Percentiles rank a stretch among this genome's conserved stretches.
phyloP scores from a whole-genome alignment of 2,888 invertebrate species.

The Xiphydria camelus region DNA sequence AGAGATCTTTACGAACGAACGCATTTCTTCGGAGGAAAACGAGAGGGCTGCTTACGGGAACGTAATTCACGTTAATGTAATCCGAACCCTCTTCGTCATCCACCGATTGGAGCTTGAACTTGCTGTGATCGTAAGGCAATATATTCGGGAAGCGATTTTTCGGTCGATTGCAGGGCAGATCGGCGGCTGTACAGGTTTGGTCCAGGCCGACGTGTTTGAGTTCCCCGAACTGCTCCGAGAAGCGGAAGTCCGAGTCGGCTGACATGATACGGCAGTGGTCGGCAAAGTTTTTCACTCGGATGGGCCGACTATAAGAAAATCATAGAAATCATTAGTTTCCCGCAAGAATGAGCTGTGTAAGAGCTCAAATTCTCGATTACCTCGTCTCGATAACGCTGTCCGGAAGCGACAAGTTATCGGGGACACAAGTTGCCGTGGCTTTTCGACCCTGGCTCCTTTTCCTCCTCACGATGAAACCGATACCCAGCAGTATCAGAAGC shows the following conservation, averaged over 20 bases:
- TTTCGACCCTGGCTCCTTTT: conserved; percentile 68
- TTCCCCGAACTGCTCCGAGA: conserved; percentile 98
- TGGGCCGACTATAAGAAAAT: conserved; percentile 70
- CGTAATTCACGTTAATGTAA: conserved; percentile 96
- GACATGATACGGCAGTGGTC: conserved; percentile 96
- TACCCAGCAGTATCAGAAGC: conserved; percentile 64
- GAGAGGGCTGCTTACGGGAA: conserved; percentile 82
- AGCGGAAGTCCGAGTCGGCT: conserved; percentile 96
- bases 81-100: conserved; percentile 96
- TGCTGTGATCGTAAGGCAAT: conserved; percentile 95
- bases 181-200: conserved; percentile 89
- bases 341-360: no score
- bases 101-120: conserved; percentile 91
- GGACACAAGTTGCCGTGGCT: conserved; percentile 68
- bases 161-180: conserved; percentile 93
- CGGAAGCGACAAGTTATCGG: conserved; percentile 74
- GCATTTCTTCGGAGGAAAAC: no score
- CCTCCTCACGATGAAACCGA: conserved; percentile 65
- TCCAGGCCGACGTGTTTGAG: conserved; percentile 94
- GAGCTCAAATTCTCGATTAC: conserved; percentile 48
- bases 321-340: conserved; percentile 3
- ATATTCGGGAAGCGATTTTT: conserved; percentile 99
- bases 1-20: no score
- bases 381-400: conserved; percentile 79
- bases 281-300: conserved; percentile 83